phyloP scores from a whole-genome alignment of 2,888 invertebrate species.

The Eremobia ochroleuca region DNA sequence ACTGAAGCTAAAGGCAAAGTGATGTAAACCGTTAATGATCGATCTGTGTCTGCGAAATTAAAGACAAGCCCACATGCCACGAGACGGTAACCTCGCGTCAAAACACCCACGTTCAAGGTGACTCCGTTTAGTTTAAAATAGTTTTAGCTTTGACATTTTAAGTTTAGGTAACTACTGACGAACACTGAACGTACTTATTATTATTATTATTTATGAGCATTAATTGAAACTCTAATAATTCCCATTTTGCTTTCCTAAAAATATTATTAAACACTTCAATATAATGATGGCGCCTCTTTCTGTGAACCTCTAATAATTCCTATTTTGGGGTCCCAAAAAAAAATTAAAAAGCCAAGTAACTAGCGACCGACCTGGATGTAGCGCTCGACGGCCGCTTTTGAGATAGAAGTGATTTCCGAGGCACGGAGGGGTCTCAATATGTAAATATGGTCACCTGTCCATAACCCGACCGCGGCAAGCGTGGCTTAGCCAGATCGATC shows the following conservation, averaged over 20 bases:
- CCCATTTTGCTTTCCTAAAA: neutral
- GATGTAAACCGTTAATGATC: constrained; percentile 52
- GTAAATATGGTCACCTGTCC: neutral
- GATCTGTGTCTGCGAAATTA: constrained; percentile 51
- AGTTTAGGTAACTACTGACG: neutral
- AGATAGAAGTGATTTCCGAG: neutral
- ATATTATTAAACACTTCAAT: neutral
- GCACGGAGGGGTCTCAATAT: neutral
- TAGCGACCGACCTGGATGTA: neutral
- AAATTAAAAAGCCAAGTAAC: neutral
- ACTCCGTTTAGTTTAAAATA: constrained; percentile 31
- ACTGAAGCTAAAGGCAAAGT: constrained; percentile 11
- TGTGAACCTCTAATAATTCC: neutral
- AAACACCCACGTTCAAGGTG: constrained; percentile 53
- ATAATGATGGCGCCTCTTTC: neutral
- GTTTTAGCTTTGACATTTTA: constrained; percentile 49
- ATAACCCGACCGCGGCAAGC: neutral
- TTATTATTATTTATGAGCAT: no score
- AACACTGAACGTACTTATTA: constrained; percentile 7
- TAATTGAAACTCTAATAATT: neutral
- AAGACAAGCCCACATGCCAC: constrained; percentile 14
- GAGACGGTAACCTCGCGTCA: constrained; percentile 15
- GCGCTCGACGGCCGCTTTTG: neutral
- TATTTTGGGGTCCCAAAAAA: neutral
- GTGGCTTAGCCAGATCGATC: neutral